Conservation (phyloP, 2,113 vertebrate genomes). For the Etheostoma cragini region DNA sequence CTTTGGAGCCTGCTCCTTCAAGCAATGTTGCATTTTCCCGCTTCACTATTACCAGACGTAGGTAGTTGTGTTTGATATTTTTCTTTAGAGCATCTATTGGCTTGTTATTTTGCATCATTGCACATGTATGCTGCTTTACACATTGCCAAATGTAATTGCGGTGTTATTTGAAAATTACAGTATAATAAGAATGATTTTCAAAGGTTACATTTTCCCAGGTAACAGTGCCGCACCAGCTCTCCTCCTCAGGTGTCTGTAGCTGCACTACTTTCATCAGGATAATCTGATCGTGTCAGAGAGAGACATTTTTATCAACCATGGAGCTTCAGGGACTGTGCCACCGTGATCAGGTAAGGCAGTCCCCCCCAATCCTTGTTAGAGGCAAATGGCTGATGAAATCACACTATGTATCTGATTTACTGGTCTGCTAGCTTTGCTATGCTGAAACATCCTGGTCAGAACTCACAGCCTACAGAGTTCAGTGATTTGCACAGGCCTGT, state of each 20-base stretch:
- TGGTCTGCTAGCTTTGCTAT: slow-evolving; percentile 44
- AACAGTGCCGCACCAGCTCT: not conserved
- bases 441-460: slow-evolving; percentile 40
- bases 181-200: not conserved
- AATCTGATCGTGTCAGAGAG: slow-evolving; percentile 22
- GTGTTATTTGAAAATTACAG: not conserved
- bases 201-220: not conserved
- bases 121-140: not conserved
- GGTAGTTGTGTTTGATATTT: not conserved
- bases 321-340: slow-evolving; percentile 32
- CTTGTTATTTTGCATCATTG: slow-evolving; percentile 6
- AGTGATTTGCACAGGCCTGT: slow-evolving; percentile 1
- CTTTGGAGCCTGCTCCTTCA: slow-evolving; percentile 22
- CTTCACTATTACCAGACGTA: slow-evolving; percentile 13
- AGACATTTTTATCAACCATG: slow-evolving; percentile 41
- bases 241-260: slow-evolving; percentile 8
- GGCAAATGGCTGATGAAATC: slow-evolving; percentile 65
- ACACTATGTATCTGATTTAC: slow-evolving; percentile 65
- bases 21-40: slow-evolving; percentile 10
- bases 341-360: slow-evolving; percentile 38
- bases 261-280: slow-evolving; percentile 16
- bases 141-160: not conserved
- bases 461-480: slow-evolving; percentile 20
- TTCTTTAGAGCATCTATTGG: not conserved
- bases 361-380: slow-evolving; percentile 44